These are phyloP conservation scores for Heteromyza rotundicornis DNA, from an alignment of 2,888 invertebrate genomes.

Conservation along the genomic window DNA sequence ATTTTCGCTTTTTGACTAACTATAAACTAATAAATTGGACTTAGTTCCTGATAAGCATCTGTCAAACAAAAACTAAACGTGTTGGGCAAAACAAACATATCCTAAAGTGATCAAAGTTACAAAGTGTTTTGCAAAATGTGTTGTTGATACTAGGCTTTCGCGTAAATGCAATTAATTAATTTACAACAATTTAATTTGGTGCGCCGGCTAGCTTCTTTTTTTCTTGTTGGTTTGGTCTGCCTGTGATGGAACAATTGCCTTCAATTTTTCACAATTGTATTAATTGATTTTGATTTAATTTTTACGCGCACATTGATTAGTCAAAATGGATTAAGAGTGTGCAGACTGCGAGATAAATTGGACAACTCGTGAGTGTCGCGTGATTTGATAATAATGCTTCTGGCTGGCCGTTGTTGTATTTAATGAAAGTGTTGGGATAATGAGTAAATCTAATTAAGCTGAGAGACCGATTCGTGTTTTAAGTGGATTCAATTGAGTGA, in stretches of 20 bases:
- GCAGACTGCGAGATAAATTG: slow-evolving; percentile 58
- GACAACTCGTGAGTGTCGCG: slow-evolving; percentile 1
- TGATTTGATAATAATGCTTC: background rate
- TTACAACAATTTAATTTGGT: slow-evolving; percentile 43
- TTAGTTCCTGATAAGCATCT: slow-evolving; percentile 30
- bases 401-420: background rate
- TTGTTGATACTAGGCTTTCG: slow-evolving; percentile 16
- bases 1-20: background rate
- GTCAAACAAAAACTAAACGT: slow-evolving; percentile 30
- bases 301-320: slow-evolving; percentile 49
- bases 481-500: background rate
- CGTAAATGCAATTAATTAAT: slow-evolving; percentile 57
- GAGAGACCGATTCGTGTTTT: background rate
- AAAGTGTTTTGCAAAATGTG: slow-evolving; percentile 23
- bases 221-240: too few species aligned
- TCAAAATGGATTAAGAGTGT: slow-evolving; percentile 64
- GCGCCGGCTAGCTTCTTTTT: background rate
- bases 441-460: slow-evolving; percentile 12
- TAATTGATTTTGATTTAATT: slow-evolving; percentile 53
- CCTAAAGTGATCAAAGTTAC: slow-evolving; percentile 2
- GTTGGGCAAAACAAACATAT: slow-evolving; percentile 23
- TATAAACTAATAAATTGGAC: slow-evolving; percentile 12
- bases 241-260: slow-evolving; percentile 27
- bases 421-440: background rate
- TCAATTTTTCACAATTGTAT: slow-evolving; percentile 34